These are phyloP conservation scores for Aegithalos caudatus DNA, from an alignment of 2,113 vertebrate genomes.

Conservation along the genomic window DNA sequence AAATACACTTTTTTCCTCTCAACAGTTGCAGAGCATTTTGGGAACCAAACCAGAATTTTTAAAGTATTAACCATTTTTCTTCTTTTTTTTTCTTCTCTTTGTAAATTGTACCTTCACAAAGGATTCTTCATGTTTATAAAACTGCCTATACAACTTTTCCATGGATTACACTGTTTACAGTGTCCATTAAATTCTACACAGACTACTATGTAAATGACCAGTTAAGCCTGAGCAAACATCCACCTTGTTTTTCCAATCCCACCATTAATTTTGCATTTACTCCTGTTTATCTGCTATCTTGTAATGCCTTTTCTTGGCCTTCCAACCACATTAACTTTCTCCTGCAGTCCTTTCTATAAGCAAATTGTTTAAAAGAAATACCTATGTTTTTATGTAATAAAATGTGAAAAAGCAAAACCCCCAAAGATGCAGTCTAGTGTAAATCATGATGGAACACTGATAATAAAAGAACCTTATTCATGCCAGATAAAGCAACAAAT, in stretches of 20 bases:
- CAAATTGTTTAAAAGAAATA: background rate
- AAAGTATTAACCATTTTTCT: background rate
- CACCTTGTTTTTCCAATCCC: background rate
- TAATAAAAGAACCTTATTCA: background rate
- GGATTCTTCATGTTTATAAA: background rate
- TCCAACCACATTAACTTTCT: background rate
- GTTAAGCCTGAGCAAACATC: background rate
- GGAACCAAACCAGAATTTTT: background rate
- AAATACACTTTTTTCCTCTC: background rate
- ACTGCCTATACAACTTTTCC: background rate
- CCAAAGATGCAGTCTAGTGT: background rate
- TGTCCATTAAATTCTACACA: background rate
- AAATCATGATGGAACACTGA: background rate
- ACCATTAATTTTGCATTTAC: background rate
- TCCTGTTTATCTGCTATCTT: background rate
- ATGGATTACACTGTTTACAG: background rate
- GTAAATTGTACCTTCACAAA: background rate
- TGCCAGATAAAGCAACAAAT: constrained; percentile 45
- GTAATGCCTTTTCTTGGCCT: background rate
- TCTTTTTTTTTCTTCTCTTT: background rate
- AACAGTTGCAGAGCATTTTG: background rate
- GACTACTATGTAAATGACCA: background rate
- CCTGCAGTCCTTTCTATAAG: background rate
- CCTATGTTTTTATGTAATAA: background rate
- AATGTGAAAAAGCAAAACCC: background rate